Evolutionary conservation across 2,113 vertebrate species (phyloP), one percentile per base, ranked within the genome.

Genomic region (human (Homo sapiens)): DNA sequence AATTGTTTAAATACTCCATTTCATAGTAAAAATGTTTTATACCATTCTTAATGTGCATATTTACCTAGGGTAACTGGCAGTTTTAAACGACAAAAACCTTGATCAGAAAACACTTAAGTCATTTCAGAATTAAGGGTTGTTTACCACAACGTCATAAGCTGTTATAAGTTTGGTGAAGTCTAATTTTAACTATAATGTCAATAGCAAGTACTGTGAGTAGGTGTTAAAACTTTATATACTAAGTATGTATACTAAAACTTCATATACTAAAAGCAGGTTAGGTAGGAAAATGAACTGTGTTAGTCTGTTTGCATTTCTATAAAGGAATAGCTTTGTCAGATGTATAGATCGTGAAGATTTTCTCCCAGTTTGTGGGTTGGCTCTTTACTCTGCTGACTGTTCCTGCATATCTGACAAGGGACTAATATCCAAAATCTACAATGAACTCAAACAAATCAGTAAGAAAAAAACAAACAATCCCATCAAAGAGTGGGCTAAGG

Each of bases 11-110:
- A 35, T 75, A 80, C 25, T 89, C 40, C n/a, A 55, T 70, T 14
- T 38, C 6, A 72, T 12, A 40, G 50, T 89, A 66, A 92, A n/a
- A 32, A 84, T 93, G 90, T 84, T 91, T 64, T 55, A 97, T 95
- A 76, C 22, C 81, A 52, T 84, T 90, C 95, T 96, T 87, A 10
- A 76, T 73, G 35, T 94, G 22, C 1, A 25, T 92, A 73, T 11
- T 0, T 95, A 66, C 8, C 4, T n/a, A 48, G 45, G 23, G n/a
- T 43, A 59, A 66, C 38, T 80, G 78, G 23, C 7, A 40, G 23
- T 48, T 89, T 84, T 35, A 66, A 87, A 16, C 18, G 52, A 2
- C 16, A 81, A 88, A 68, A 8, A 57, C 4, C 25, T 89, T 73
- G 43, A 52, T 59, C 81, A 89, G 79, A 59, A 97, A 96, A 55